Conservation (phyloP, 2,113 vertebrate species). For the Caloenas nicobarica region DNA sequence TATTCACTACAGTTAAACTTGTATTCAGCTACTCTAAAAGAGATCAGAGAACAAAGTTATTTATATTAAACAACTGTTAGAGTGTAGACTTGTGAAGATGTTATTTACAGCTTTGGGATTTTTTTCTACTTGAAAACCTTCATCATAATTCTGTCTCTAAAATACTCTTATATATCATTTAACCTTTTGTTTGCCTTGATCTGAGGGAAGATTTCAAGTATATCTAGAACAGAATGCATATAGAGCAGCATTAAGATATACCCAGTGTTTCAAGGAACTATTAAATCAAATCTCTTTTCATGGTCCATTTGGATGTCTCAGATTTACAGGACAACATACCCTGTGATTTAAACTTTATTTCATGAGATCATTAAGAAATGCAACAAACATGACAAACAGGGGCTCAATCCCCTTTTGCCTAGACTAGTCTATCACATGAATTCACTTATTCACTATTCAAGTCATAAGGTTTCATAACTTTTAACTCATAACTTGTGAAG, state of each 20-base stretch:
- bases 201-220: neutral
- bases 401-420: too few species aligned
- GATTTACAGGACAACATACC: neutral
- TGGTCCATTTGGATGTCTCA: neutral
- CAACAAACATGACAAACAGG: too few species aligned
- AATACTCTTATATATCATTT: neutral
- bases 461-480: too few species aligned
- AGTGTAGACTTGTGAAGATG: neutral
- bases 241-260: neutral
- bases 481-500: too few species aligned
- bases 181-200: neutral
- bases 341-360: too few species aligned
- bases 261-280: neutral
- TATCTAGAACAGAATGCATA: neutral
- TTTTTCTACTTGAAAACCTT: neutral
- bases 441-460: too few species aligned
- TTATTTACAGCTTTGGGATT: neutral
- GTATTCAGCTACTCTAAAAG: neutral
- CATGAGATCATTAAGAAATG: too few species aligned
- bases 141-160: neutral
- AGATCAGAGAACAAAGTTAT: neutral
- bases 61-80: neutral
- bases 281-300: neutral
- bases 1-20: neutral
- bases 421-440: too few species aligned